Evolutionary conservation across 2,888 invertebrate genomes (phyloP).

Genomic region (Orthosia gracilis): DNA sequence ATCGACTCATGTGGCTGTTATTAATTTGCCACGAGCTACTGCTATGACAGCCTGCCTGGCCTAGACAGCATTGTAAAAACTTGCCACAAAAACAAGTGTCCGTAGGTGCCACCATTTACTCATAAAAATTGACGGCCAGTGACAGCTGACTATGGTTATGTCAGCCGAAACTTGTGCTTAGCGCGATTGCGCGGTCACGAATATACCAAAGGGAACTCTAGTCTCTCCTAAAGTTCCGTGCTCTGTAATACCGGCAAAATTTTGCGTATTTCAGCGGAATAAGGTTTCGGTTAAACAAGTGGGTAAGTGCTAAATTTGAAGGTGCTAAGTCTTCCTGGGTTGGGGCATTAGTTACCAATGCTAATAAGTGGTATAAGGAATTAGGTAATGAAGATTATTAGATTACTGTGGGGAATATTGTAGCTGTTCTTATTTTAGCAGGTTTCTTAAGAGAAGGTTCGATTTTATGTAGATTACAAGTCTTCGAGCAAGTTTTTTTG

Average conservation of each 20-base stretch:
- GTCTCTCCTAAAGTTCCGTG: background rate
- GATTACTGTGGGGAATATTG: background rate
- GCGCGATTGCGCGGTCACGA: background rate
- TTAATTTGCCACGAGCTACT: no score
- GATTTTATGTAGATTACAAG: background rate
- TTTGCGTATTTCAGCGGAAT: slow-evolving; percentile 47
- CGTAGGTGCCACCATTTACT: no score
- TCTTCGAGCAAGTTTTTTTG: no score
- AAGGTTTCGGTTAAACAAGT: slow-evolving; percentile 56
- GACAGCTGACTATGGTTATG: no score
- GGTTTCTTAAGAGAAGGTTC: background rate
- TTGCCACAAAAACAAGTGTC: no score
- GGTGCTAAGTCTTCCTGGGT: slow-evolving; percentile 48
- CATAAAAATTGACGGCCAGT: no score
- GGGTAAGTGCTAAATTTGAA: slow-evolving; percentile 13
- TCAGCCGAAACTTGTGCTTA: no score
- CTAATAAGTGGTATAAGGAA: background rate
- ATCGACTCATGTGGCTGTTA: no score
- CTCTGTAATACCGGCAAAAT: slow-evolving; percentile 30
- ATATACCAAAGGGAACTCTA: background rate
- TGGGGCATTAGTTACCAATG: slow-evolving; percentile 14
- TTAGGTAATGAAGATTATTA: slow-evolving; percentile 14
- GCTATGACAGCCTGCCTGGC: no score
- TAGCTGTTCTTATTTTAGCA: background rate
- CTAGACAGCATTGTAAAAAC: no score